Evolutionary conservation across 2,797 vertebrate genomes (phyloP).

Genomic region (Todus mexicanus): DNA sequence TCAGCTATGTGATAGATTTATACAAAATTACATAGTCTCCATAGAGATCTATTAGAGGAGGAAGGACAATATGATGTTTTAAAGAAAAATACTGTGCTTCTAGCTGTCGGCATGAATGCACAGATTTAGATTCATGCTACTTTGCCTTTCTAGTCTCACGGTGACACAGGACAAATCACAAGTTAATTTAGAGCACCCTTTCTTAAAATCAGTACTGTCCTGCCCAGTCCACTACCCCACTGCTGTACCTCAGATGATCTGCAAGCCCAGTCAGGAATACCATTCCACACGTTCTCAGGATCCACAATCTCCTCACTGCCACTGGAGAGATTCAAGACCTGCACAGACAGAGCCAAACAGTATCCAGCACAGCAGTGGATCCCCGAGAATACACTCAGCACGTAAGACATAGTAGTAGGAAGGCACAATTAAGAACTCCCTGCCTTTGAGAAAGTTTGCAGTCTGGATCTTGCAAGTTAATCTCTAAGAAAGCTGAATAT

Average conservation of each 20-base stretch:
- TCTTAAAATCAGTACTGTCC: background rate
- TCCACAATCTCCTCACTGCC: constrained; percentile 70
- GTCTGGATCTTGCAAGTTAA: background rate
- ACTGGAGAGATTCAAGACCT: constrained; percentile 72
- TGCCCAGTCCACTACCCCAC: background rate
- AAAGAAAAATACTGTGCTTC: background rate
- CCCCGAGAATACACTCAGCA: background rate
- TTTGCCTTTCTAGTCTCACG: background rate
- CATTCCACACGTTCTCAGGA: constrained; percentile 73
- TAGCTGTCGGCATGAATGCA: background rate
- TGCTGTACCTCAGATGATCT: constrained; percentile 53
- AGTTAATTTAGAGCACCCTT: background rate
- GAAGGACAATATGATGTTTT: background rate
- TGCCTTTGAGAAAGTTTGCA: background rate
- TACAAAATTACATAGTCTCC: background rate
- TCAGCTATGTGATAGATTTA: background rate
- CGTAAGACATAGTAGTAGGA: background rate
- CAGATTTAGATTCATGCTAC: background rate
- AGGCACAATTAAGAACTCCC: background rate
- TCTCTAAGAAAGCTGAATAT: background rate
- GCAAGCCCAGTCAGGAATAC: constrained; percentile 47
- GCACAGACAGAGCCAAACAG: background rate
- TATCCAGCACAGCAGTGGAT: background rate
- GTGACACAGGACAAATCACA: background rate
- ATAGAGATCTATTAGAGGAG: background rate